Percentiles rank a stretch among this genome's conserved stretches.
Evolutionary conservation across 1,140 invertebrate genomes (phyloP).

Genomic region (Oryzaephilus surinamensis): DNA sequence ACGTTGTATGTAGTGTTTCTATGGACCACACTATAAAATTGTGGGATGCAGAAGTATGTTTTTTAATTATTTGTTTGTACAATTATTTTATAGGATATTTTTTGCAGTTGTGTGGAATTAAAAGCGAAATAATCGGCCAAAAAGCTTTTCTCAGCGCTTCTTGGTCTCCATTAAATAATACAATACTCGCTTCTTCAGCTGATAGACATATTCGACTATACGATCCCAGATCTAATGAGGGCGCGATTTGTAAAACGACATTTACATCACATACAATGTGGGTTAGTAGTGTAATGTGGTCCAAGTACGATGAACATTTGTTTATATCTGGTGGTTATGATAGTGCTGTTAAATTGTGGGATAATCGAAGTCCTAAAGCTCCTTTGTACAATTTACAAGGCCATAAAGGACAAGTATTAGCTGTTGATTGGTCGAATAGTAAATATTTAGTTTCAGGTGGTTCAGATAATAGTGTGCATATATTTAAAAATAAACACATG

Average conservation of each 20-base stretch:
- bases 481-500: conserved; percentile 57
- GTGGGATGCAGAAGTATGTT: conserved; percentile 63
- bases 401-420: conserved; percentile 89
- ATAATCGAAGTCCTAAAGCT: conserved; percentile 82
- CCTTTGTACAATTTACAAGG: conserved; percentile 88
- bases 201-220: conserved; percentile 85
- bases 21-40: conserved; percentile 94
- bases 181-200: conserved; percentile 75
- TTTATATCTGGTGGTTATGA: conserved; percentile 94
- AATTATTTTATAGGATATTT: conserved; percentile 7
- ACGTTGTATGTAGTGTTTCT: conserved; percentile 67
- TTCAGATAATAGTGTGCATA: conserved; percentile 85
- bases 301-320: conserved; percentile 66
- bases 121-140: conserved; percentile 71
- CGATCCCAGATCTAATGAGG: conserved; percentile 82
- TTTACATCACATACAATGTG: conserved; percentile 87
- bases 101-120: conserved; percentile 67
- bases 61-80: background rate
- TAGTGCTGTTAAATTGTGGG: conserved; percentile 88
- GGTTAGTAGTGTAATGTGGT: conserved; percentile 82
- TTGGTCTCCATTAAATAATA: conserved; percentile 64
- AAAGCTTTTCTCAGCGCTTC: conserved; percentile 86
- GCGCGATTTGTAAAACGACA: conserved; percentile 72
- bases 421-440: conserved; percentile 87
- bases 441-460: conserved; percentile 82